These are phyloP conservation scores for Steatornis caripensis DNA, from an alignment of 2,113 vertebrate genomes.

Conservation along the genomic window DNA sequence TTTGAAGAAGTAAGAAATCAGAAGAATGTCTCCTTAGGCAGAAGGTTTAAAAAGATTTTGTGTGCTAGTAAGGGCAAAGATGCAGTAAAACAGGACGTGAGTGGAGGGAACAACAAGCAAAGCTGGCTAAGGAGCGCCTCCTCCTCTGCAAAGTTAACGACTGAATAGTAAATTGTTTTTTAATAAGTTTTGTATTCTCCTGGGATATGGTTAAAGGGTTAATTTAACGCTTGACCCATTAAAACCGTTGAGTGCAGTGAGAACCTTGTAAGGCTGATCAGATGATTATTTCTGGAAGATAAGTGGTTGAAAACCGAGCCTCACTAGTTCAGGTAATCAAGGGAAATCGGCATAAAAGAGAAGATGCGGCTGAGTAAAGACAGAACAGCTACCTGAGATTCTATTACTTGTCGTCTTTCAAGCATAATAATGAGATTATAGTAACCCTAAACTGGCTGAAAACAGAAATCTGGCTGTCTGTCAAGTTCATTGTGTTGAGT, in stretches of 20 bases:
- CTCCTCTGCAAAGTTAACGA: neutral
- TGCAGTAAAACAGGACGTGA: neutral
- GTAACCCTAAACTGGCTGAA: conserved; percentile 90
- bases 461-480: conserved; percentile 86
- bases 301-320: conserved; percentile 88
- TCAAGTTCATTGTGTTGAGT: conserved; percentile 87
- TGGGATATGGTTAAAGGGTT: conserved; percentile 67
- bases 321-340: conserved; percentile 87
- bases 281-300: conserved; percentile 86
- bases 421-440: conserved; percentile 88
- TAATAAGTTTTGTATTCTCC: conserved; percentile 59
- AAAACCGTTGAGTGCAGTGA: conserved; percentile 74
- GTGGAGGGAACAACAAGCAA: neutral
- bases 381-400: conserved; percentile 81
- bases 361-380: conserved; percentile 73
- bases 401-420: conserved; percentile 90
- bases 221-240: conserved; percentile 76
- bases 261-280: conserved; percentile 77
- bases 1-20: neutral
- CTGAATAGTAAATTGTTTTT: conserved; percentile 65
- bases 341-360: conserved; percentile 77
- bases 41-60: neutral
- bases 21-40: neutral
- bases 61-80: neutral
- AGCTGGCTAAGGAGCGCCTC: neutral